Evolutionary conservation across 1,140 invertebrate species (phyloP).

Genomic region (Drosophila insularis): DNA sequence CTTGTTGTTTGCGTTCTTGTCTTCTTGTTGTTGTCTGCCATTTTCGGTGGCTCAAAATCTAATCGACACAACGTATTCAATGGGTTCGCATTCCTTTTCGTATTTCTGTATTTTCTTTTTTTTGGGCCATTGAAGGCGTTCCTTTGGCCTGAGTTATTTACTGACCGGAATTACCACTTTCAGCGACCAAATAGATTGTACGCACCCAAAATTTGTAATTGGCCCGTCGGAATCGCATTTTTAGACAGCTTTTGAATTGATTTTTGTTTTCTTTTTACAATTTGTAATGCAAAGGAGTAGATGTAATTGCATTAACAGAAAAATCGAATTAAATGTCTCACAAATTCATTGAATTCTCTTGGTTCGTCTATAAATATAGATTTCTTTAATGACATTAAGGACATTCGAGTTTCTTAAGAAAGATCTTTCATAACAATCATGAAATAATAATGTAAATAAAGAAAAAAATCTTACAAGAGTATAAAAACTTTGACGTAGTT

Average conservation of each 20-base stretch:
- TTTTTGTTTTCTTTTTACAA: neutral
- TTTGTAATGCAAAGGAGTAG: too few species aligned
- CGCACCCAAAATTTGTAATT: constrained; percentile 30
- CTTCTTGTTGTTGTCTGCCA: constrained; percentile 15
- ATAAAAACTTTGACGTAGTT: too few species aligned
- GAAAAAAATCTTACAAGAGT: too few species aligned
- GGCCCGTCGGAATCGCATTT: neutral
- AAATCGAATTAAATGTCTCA: too few species aligned
- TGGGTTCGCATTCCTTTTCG: constrained; percentile 6
- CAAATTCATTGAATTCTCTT: too few species aligned
- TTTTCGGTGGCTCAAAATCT: constrained; percentile 67
- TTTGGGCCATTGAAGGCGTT: constrained; percentile 34
- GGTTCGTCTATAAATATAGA: too few species aligned
- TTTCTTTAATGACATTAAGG: too few species aligned
- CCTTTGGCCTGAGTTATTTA: constrained; percentile 58
- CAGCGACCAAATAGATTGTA: constrained; percentile 77
- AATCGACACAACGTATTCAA: constrained; percentile 52
- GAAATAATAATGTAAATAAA: too few species aligned
- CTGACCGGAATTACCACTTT: constrained; percentile 80
- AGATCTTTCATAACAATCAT: too few species aligned
- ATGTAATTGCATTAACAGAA: too few species aligned
- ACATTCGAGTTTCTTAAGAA: too few species aligned
- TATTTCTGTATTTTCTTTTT: neutral
- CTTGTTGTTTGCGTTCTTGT: constrained; percentile 45
- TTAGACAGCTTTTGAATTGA: neutral